Base-by-base conservation (phyloP, 1,140 invertebrate genomes). In the Elymnias hypermnestra region DNA sequence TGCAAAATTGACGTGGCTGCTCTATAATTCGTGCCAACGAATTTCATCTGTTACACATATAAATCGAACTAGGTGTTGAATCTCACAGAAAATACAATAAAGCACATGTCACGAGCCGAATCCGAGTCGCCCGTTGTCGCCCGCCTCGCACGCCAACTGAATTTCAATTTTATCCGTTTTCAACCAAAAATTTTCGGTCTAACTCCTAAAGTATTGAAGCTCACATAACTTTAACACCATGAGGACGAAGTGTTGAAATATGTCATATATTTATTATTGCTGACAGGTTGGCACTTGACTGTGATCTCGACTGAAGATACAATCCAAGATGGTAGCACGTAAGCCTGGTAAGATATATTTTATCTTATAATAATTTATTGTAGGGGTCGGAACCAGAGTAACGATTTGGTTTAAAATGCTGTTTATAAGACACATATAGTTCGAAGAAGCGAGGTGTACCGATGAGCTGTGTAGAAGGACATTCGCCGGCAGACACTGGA, bases 11-110 rank as follows among this genome's bases (percentile, higher is more conserved):
- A 29, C 26, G 26, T 12, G 26, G 4, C 9, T 9, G 13, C 26
- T 12, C 13, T 4, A 13, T 29, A 29, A 29, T 29, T 29, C 26
- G 26, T 29, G 26, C 13, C 25, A 28, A 3, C 10, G 25, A 29
- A 29, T 29, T 9, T 10, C 26, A 29, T 6, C 13, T 13, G 40
- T 44, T 57, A 42, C 38, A 44, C 52, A 40, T 14, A 41, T 43
- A 59, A 59, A 52, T 52, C 41, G 15, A 17, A 15, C 29, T 26
- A 46, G 42, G 44, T 28, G 57, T 50, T 49, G 52, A 52, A 47
- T 51, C 57, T 51, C 42, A 36, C 47, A 55, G 44, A 48, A 51
- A 59, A 55, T 55, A 52, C 57, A 59, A 55, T 59, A 55, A 59
- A 55, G 57, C 52, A 45, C 57, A 54, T 55, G 57, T 59, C 52